These are phyloP conservation scores for Carcinoscorpius rotundicauda DNA, from an alignment of 1,140 invertebrate species.

Conservation along the genomic window DNA sequence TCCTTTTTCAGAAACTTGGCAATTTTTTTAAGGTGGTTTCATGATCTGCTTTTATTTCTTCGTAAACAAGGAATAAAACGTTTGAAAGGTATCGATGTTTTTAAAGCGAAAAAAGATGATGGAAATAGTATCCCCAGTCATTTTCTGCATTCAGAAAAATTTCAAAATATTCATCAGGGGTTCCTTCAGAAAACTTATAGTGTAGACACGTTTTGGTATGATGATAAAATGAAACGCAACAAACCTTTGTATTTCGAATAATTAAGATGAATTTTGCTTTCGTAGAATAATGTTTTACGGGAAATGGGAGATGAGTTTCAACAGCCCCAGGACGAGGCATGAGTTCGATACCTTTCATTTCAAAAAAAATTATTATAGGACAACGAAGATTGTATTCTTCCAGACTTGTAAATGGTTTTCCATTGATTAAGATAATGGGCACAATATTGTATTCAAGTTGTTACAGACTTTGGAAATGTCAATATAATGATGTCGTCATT, in stretches of 20 bases:
- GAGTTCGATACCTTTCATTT: not conserved
- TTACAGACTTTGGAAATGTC: no score
- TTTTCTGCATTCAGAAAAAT: constrained; percentile 12
- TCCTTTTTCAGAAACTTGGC: constrained; percentile 32
- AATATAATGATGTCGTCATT: no score
- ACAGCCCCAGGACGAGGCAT: not conserved
- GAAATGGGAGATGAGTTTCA: constrained; percentile 61
- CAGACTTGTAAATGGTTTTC: no score
- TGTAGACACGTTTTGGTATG: no score
- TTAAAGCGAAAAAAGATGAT: constrained; percentile 29
- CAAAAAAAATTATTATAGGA: no score
- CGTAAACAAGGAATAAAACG: constrained; percentile 24
- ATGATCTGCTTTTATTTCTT: constrained; percentile 19
- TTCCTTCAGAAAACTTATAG: constrained; percentile 3
- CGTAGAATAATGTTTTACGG: constrained; percentile 41
- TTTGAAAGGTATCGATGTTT: no score
- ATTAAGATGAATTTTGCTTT: constrained; percentile 44
- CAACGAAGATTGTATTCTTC: no score
- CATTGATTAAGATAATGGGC: no score
- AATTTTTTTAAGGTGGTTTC: no score
- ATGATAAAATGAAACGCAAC: no score
- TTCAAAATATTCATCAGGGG: constrained; percentile 18
- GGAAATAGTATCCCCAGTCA: no score
- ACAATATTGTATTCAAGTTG: no score
- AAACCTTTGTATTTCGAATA: constrained; percentile 69